Percentiles rank a stretch among this genome's conserved stretches.
Evolutionary conservation across 2,888 invertebrate genomes (phyloP).

Genomic region (Leptinotarsa tumamoca): DNA sequence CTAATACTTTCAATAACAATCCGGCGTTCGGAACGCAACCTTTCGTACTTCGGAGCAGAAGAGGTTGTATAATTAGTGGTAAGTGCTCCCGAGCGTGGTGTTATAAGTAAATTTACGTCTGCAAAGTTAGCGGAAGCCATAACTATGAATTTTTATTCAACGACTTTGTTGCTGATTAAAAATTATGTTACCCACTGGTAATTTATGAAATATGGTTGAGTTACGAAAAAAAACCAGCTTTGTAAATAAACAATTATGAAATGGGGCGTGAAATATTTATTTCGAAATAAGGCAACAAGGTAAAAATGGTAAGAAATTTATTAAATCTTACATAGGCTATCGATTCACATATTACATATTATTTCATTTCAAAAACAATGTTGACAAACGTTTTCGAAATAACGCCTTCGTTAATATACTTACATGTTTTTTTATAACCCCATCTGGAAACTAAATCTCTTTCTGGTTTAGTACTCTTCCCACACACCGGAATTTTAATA

Average conservation of each 20-base stretch:
- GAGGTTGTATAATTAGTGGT: constrained; percentile 47
- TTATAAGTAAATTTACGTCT: constrained; percentile 44
- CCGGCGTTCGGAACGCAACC: constrained; percentile 41
- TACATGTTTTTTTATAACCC: too few species aligned
- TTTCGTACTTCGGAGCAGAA: constrained; percentile 39
- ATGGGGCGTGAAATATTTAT: not conserved
- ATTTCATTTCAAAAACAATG: too few species aligned
- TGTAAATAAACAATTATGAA: not conserved
- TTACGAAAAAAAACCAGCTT: not conserved
- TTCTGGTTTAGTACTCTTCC: too few species aligned
- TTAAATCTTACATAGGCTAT: too few species aligned
- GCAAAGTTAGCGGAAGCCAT: constrained; percentile 33
- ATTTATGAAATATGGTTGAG: not conserved
- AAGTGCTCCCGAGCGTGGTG: constrained; percentile 43
- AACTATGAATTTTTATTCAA: constrained; percentile 35
- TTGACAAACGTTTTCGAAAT: too few species aligned
- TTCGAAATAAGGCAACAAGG: too few species aligned
- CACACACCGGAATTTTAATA: too few species aligned
- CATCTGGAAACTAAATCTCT: too few species aligned
- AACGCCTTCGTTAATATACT: too few species aligned
- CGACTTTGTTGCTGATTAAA: constrained; percentile 32
- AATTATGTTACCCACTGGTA: constrained; percentile 30
- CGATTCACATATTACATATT: too few species aligned
- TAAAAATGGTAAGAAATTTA: too few species aligned
- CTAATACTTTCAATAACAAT: constrained; percentile 37